phyloP scores from a whole-genome alignment of 2,888 invertebrate genomes.

The Sarcophaga variegata region DNA sequence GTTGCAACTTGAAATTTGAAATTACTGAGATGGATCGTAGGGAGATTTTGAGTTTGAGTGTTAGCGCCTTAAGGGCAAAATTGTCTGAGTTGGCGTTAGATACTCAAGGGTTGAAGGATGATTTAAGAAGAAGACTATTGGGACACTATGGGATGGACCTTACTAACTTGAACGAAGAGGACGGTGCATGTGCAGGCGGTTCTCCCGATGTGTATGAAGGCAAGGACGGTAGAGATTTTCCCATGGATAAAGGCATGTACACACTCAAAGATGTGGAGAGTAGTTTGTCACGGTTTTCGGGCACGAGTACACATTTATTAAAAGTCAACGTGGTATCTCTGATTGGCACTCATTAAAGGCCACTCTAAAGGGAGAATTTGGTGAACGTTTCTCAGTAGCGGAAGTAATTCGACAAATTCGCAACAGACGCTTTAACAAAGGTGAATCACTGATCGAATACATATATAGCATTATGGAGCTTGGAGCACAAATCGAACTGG shows the following conservation, averaged over 20 bases:
- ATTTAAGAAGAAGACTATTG: background rate
- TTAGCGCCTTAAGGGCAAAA: no score
- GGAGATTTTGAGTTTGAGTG: constrained; percentile 11
- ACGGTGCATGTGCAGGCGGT: background rate
- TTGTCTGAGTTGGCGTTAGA: no score
- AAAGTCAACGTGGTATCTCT: constrained; percentile 30
- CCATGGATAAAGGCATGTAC: background rate
- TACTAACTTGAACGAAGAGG: background rate
- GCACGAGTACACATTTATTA: constrained; percentile 23
- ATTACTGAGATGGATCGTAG: constrained; percentile 15
- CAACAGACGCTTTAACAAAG: constrained; percentile 37
- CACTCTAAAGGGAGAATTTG: constrained; percentile 46
- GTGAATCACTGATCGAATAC: constrained; percentile 50
- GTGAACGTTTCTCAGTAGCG: constrained; percentile 35
- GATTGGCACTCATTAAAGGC: constrained; percentile 50
- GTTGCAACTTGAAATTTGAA: no score
- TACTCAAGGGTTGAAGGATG: no score
- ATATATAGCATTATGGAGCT: constrained; percentile 61
- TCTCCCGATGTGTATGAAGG: background rate
- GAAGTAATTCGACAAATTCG: constrained; percentile 50
- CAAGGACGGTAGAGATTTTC: background rate
- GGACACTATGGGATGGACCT: constrained; percentile 5
- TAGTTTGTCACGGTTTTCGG: background rate
- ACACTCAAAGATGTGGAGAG: constrained; percentile 50
- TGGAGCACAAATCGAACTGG: background rate